A percentile compares a stretch with the other conserved stretches of the same genome.
These are phyloP conservation scores for Struthio camelus DNA, from an alignment of 2,113 vertebrate genomes.

Conservation along the genomic window DNA sequence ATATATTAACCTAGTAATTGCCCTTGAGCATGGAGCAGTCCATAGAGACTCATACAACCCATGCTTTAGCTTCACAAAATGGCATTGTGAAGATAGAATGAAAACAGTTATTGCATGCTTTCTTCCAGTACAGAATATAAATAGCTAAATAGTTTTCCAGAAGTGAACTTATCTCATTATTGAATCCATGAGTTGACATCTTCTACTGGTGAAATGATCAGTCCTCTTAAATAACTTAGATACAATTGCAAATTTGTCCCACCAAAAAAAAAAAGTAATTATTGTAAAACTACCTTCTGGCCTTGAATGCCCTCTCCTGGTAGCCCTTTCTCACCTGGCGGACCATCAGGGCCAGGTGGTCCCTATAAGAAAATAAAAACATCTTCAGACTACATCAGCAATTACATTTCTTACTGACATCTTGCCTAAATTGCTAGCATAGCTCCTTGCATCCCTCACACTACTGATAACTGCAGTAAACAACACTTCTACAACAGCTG, in stretches of 20 bases:
- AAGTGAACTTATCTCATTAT: not conserved
- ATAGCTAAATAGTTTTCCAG: not conserved
- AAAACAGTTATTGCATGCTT: not conserved
- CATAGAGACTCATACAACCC: not conserved
- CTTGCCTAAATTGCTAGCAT: not conserved
- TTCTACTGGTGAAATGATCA: not conserved
- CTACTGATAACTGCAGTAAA: not conserved
- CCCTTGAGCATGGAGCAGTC: not conserved
- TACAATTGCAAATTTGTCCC: not conserved
- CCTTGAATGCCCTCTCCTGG: slow-evolving; percentile 84
- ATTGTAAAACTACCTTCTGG: slow-evolving; percentile 76
- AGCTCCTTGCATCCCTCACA: not conserved
- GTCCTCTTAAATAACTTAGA: not conserved
- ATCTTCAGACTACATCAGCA: not conserved
- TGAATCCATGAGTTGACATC: not conserved
- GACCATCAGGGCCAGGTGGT: slow-evolving; percentile 74
- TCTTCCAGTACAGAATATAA: not conserved
- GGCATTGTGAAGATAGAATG: not conserved
- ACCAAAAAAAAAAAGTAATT: not conserved
- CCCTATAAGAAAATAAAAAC: slow-evolving; percentile 72
- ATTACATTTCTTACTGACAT: not conserved
- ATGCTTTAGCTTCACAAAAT: not conserved
- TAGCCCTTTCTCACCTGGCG: slow-evolving; percentile 79
- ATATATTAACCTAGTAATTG: not conserved
- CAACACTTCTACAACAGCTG: not conserved